Evolutionary conservation across 1,140 invertebrate genomes (phyloP), one percentile per base, ranked within the genome.

Genomic region (Radopholus similis): DNA sequence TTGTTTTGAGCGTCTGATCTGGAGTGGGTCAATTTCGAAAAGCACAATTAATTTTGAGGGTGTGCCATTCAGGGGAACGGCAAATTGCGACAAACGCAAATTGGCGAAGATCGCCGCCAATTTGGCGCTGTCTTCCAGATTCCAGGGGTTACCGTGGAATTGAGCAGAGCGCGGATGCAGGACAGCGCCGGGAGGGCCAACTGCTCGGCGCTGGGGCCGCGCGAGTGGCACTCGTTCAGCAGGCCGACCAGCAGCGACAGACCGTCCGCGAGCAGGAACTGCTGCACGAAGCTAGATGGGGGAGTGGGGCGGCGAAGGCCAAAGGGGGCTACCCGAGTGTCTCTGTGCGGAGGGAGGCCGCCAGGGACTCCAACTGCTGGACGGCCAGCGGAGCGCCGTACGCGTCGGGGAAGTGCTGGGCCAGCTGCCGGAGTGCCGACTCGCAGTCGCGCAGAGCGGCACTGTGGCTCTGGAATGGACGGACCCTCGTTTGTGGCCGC

Each of bases 61-160:
- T n/a, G n/a, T n/a, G 30, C 30, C 30, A 51, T 28, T 51, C n/a
- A 15, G 40, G 40, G 13, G 40, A 15, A 9, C 23, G 47, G 47
- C 47, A 26, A 26, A 9, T 51, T 9, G 47, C 47, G 23, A 28
- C 47, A 51, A 51, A 26, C 30, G 47, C 23, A 21, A 26, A 28
- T 9, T 42, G 40, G 40, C 13, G 47, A 9, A 28, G 47, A 26
- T 28, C 23, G 4, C 30, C 13, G n/a, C 47, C 9, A 28, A 9
- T 51, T 4, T 51, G 30, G 23, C 30, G 47, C 47, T 51, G 4
- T 4, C 4, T 9, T 51, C 4, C 9, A 4, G n/a, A n/a, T n/a
- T n/a, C n/a, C n/a, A n/a, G n/a, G n/a, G n/a, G n/a, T n/a, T n/a
- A 76, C 75, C 44, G 75, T 51, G 9, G 76, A 78, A 60, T 78